These are phyloP conservation scores for Proales similis DNA, from an alignment of 1,140 invertebrate genomes.

Conservation along the genomic window DNA sequence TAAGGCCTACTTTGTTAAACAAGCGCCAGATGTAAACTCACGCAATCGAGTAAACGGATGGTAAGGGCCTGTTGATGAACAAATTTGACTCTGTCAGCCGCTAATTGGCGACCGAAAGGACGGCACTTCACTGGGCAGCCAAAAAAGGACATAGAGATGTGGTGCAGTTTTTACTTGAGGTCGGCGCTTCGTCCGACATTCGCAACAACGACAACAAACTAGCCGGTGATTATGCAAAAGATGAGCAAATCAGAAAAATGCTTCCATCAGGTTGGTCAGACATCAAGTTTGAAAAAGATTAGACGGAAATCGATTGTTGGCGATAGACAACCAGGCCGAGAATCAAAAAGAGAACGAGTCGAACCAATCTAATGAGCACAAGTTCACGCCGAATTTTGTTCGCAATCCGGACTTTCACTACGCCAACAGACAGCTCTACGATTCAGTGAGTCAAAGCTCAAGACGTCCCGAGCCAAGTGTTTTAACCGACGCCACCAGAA, in stretches of 20 bases:
- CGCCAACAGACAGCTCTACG: background rate
- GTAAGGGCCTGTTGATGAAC: background rate
- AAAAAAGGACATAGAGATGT: conserved; percentile 13
- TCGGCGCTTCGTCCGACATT: background rate
- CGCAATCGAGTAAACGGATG: conserved; percentile 32
- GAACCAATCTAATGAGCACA: too few species aligned
- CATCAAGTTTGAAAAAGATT: background rate
- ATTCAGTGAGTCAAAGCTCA: conserved; percentile 1
- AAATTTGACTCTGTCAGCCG: background rate
- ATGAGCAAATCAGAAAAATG: background rate
- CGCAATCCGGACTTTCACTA: conserved; percentile 32
- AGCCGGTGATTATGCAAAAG: background rate
- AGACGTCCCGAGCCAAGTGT: too few species aligned
- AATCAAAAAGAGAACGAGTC: background rate
- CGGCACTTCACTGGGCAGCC: conserved; percentile 21
- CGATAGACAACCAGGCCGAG: background rate
- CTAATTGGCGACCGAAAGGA: background rate
- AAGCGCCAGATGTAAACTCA: conserved; percentile 25
- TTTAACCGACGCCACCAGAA: too few species aligned
- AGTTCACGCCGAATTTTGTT: conserved; percentile 25
- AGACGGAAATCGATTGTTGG: background rate
- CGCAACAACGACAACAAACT: conserved; percentile 13
- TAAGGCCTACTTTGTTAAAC: background rate
- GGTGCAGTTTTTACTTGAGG: conserved; percentile 7
- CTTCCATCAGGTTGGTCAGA: background rate